Evolutionary conservation across 2,888 invertebrate genomes (phyloP), one percentile per base, ranked within the genome.

Genomic region (Zygaena filipendulae): DNA sequence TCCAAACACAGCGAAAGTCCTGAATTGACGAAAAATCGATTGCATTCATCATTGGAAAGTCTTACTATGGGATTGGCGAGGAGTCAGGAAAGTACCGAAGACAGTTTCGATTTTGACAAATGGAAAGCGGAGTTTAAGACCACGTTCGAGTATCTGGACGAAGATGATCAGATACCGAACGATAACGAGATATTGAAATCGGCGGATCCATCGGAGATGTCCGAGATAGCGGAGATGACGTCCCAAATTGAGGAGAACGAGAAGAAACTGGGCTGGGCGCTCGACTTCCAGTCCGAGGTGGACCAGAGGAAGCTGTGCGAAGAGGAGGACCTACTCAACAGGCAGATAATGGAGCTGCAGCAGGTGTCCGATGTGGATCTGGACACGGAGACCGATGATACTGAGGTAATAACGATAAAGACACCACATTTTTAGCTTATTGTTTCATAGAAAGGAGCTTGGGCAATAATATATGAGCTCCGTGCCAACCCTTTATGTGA

Each of bases 351-450:
- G 43, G 88, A 91, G 55, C 57, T 91, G 39, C 88, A 87, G 41
- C 82, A 84, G 43, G 85, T 86, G 24, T 85, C 87, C 0, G 90
- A 87, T 46, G 85, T 90, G 25, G 90, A 90, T 47, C 77, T 91
- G 23, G 91, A 91, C 40, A 91, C 90, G 0, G 91, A 91, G 61
- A 91, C 91, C 0, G 91, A 91, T 57, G 91, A 91, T 44, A 88
- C 88, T 4, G 86, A 86, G 63, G 81, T 80, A 35, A 57, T 49
- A 32, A 13, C 12, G 3, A n/a, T n/a, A n/a, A n/a, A n/a, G n/a
- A n/a, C n/a, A n/a, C n/a, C n/a, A n/a, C n/a, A n/a, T n/a, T n/a
- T n/a, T n/a, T n/a, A n/a, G n/a, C n/a, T n/a, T n/a, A n/a, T n/a
- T n/a, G n/a, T n/a, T n/a, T n/a, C n/a, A n/a, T n/a, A n/a, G n/a